Base-by-base conservation (phyloP, 2,113 vertebrate species). In the Prolemur simus region DNA sequence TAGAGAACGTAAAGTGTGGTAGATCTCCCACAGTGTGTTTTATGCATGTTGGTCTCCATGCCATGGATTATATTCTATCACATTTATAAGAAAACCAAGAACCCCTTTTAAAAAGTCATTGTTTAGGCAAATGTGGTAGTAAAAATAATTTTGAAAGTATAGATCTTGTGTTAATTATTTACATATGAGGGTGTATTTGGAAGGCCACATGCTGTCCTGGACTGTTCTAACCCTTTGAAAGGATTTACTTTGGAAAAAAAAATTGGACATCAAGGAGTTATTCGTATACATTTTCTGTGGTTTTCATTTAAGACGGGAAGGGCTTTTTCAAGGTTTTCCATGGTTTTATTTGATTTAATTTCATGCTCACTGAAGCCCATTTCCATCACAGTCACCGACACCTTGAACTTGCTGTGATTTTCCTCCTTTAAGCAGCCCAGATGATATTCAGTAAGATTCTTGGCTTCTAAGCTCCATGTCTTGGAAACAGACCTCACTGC, bases 301-400 rank as follows among this genome's bases (percentile, higher is more conserved):
- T 95, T 97, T 97, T 97, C 89, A 93, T 91, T 96, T 96, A 83
- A 89, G 89, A 78, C 71, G 92, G 74, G 93, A 97, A 97, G 81
- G 56, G 54, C 66, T 94, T 89, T 97, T 97, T 76, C 84, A 92
- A 96, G 95, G 93, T 80, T 95, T 96, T 97, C 83, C 91, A 96
- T 1, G 93, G 89, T 95, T 91, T 94, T 56, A 96, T 94, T 97
- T 97, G 96, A 96, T 97, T 97, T 92, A 92, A 97, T 98, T 97
- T 98, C 94, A 96, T 92, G 96, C 90, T 98, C 81, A 94, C 92
- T 81, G 85, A 91, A 95, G 94, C 95, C 42, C 39, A 12, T 95
- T 97, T 97, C 94, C 91, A 96, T 97, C 91, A 73, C 77, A 95
- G 95, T 96, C 92, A 95, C 89, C 0, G 17, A 94, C 96, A 96